Evolutionary conservation across 2,113 vertebrate genomes (phyloP).

Genomic region (Hepsetus odoe): DNA sequence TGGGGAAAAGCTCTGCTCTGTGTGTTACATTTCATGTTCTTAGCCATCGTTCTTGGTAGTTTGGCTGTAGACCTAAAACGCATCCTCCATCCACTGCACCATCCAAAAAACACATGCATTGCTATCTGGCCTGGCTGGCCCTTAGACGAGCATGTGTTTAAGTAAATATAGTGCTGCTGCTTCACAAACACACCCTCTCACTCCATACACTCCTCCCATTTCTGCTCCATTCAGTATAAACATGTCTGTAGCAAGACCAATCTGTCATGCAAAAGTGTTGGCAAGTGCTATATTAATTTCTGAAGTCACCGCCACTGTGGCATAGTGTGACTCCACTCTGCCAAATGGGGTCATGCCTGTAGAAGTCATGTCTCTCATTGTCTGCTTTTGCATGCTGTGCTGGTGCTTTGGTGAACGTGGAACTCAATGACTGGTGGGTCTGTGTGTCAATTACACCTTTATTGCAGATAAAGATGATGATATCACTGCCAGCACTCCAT

Average conservation of each 20-base stretch:
- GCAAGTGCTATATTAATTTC: neutral
- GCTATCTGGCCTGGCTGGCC: conserved; percentile 8
- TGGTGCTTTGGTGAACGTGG: conserved; percentile 59
- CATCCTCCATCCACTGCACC: neutral
- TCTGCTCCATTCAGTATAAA: neutral
- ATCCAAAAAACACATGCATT: conserved; percentile 2
- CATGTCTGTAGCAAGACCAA: neutral
- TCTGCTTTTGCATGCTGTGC: conserved; percentile 56
- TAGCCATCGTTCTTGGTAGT: neutral
- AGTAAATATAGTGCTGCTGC: neutral
- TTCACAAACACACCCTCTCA: neutral
- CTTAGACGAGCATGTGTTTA: conserved; percentile 33
- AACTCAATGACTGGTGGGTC: conserved; percentile 68
- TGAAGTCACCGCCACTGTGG: neutral
- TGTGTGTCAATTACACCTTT: conserved; percentile 74
- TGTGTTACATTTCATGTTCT: neutral
- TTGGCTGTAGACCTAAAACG: neutral
- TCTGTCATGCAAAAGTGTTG: neutral
- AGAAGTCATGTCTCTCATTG: conserved; percentile 27
- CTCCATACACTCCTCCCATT: neutral
- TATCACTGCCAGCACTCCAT: conserved; percentile 62
- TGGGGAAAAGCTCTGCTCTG: neutral
- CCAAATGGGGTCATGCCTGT: conserved; percentile 49
- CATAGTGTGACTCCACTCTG: neutral
- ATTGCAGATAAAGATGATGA: conserved; percentile 78